Base-by-base conservation (phyloP, 1,140 invertebrate species). In the Apis laboriosa region DNA sequence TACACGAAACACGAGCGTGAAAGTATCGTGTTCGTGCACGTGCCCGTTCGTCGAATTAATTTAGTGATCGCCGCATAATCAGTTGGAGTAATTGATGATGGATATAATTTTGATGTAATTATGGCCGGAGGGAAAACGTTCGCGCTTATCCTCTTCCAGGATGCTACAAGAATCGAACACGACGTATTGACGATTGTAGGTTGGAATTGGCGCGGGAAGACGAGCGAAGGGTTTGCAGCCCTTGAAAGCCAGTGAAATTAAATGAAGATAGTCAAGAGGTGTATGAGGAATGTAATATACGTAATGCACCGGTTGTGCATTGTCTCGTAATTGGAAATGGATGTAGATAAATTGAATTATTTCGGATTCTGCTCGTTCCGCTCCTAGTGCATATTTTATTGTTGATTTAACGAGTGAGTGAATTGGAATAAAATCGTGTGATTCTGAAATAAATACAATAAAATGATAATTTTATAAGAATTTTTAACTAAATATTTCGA, bases 41-140 rank as follows among this genome's bases (percentile, higher is more conserved):
- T 58, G 80, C 64, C 73, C 76, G 43, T 60, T 77, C 73, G 34
- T 77, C 55, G 56, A 67, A 58, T 55, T 82, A 77, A 77, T 82
- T 82, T 43, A 7, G 64, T 68, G 76, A 77, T 82, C 73, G 28
- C 64, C 55, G 19, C 28, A 73, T 68, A 77, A 82, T 82, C 72
- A 43, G 24, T 55, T n/a, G 43, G 55, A 34, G 34, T 61, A 76
- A 82, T 77, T 64, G 74, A 77, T 43, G 53, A 43, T 24, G 13
- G 53, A 19, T 60, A 77, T 60, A 68, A 77, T 82, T 82, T 49
- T 51, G 61, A 58, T 34, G 24, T 67, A 82, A 82, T 55, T 60
- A 49, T 4, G 28, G 19, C 13, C n/a, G 3, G 34, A 28, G 19
- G 11, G 9, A 51, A 51, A n/a, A 8, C 51, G n/a, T 34, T 34